Evolutionary conservation across 2,888 invertebrate species (phyloP), one percentile per base, ranked within the genome.

Genomic region (Saturnia japonica): DNA sequence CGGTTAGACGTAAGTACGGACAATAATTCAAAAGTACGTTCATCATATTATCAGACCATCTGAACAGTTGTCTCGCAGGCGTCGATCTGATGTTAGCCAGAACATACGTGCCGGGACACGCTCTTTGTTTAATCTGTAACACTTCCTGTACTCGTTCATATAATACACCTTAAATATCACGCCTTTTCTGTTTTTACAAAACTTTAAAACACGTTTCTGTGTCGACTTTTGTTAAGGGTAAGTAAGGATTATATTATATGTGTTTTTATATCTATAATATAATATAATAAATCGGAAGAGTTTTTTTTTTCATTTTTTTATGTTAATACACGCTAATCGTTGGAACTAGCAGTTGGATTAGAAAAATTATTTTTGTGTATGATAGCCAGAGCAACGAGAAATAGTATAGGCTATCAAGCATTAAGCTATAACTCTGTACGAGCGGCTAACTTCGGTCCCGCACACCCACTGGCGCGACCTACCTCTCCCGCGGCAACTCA

Each of bases 121-220:
- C 25, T 68, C 19, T 79, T 74, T 78, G 73, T 78, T 74, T 81
- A 77, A 82, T 81, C 80, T 81, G 75, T 77, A 73, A 77, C 85
- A 84, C 85, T 85, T 85, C 84, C 84, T 83, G 82, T 84, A 68
- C 51, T 54, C 68, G 71, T 71, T 71, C 54, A n/a, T 60, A 28
- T 60, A 14, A 60, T 51, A 67, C 67, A 22, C 67, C 70, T 64
- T 69, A 69, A 67, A 70, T 70, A 70, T 70, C 67, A 70, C 70
- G 62, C 69, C 62, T 69, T 68, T 34, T 64, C 66, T 70, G 66
- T 66, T 70, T 66, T 70, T 42, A 51, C 62, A 34, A 43, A 64
- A 34, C 34, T 22, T 66, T 51, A 47, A 40, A 47, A 51, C 70
- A 51, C 66, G 57, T 42, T 64, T 67, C 64, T 40, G 40, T 19